Conservation (phyloP, 2,888 invertebrate genomes). For the Pyrochroa serraticornis region DNA sequence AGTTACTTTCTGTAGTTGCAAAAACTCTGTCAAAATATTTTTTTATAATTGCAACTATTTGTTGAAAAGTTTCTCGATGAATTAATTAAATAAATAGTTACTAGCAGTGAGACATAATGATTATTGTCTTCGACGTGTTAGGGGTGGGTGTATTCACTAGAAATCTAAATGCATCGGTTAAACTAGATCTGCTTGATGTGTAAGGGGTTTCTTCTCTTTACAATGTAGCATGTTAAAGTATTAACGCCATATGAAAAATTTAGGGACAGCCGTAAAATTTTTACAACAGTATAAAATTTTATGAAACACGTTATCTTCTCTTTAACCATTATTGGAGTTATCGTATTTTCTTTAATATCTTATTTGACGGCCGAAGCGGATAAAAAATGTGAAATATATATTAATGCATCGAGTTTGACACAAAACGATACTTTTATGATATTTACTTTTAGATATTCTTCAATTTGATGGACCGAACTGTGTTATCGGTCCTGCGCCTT, state of each 20-base stretch:
- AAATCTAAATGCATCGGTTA: no score
- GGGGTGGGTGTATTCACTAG: background rate
- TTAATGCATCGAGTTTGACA: conserved; percentile 13
- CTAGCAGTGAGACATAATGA: no score
- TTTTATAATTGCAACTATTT: no score
- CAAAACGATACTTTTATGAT: conserved; percentile 8
- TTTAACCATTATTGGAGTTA: conserved; percentile 30
- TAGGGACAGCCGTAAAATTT: conserved; percentile 28
- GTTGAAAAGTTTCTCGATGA: no score
- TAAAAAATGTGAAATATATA: conserved; percentile 21
- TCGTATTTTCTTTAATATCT: conserved; percentile 28
- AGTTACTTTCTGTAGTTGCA: no score
- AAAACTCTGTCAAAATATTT: no score
- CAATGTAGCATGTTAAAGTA: conserved; percentile 24
- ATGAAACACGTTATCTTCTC: conserved; percentile 32
- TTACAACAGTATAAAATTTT: conserved; percentile 34
- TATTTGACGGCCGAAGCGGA: conserved; percentile 21
- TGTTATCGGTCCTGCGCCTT: background rate
- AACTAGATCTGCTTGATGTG: no score
- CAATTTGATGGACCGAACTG: background rate
- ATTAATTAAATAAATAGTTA: no score
- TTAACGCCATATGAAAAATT: conserved; percentile 30
- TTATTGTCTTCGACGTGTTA: conserved; percentile 4
- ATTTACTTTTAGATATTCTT: background rate
- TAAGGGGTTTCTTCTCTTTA: conserved; percentile 10